A percentile compares a stretch with the other conserved stretches of the same genome.
These are phyloP conservation scores for Cebus imitator DNA, from an alignment of 2,113 vertebrate species.

Conservation along the genomic window DNA sequence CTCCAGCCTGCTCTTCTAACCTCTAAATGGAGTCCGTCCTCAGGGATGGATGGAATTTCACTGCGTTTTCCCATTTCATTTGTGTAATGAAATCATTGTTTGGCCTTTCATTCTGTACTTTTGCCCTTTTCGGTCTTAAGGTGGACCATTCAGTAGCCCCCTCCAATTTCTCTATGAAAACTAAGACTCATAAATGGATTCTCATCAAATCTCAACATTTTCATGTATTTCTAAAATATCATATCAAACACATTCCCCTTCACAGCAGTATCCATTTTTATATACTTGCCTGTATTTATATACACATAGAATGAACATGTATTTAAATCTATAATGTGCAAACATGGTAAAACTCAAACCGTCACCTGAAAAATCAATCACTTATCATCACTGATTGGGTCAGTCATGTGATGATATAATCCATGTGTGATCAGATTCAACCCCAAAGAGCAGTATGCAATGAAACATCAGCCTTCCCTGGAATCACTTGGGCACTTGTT, in stretches of 20 bases:
- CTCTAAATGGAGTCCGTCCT: constrained; percentile 75
- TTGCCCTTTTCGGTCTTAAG: constrained; percentile 68
- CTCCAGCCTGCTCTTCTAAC: constrained; percentile 55
- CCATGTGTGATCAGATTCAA: background rate
- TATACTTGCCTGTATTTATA: no score
- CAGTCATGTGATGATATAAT: no score
- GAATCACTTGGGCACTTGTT: background rate
- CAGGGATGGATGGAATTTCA: constrained; percentile 77
- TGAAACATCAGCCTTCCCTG: background rate
- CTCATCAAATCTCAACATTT: background rate
- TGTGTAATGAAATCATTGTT: constrained; percentile 77
- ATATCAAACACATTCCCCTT: background rate
- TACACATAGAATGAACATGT: background rate
- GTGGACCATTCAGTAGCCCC: background rate
- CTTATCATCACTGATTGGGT: background rate
- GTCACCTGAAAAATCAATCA: background rate
- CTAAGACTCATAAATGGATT: background rate
- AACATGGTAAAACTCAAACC: background rate
- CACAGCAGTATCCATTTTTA: background rate
- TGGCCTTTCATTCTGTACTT: constrained; percentile 59
- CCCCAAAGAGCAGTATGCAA: background rate
- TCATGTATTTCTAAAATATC: background rate
- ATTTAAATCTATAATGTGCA: background rate
- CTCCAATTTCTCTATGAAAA: constrained; percentile 8
- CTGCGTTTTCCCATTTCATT: constrained; percentile 74